A percentile compares a stretch with the other conserved stretches of the same genome.
Conservation (phyloP, 2,888 invertebrate genomes). For the Cartodere bifasciata region DNA sequence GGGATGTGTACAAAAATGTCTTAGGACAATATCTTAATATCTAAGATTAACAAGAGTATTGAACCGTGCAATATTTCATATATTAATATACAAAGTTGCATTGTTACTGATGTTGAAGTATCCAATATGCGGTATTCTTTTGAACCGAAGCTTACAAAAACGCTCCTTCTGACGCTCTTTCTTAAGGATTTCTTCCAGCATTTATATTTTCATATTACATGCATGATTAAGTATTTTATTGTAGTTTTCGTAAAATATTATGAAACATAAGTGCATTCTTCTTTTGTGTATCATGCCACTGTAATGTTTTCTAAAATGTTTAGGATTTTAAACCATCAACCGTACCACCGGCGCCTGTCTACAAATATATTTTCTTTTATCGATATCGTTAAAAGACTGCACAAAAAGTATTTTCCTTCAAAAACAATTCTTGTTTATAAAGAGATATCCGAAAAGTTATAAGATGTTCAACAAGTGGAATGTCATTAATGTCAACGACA, state of each 20-base stretch:
- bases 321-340: too few relatives aligned
- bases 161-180: conserved; percentile 22
- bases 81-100: conserved; percentile 34
- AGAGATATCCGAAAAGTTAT: too few relatives aligned
- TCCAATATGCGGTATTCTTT: conserved; percentile 27
- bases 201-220: conserved; percentile 27
- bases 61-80: conserved; percentile 31
- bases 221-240: conserved; percentile 29
- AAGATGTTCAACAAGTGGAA: conserved; percentile 32
- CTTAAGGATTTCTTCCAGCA: conserved; percentile 19
- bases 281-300: too few relatives aligned
- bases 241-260: conserved; percentile 24
- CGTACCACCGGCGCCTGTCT: too few relatives aligned
- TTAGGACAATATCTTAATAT: conserved; percentile 30
- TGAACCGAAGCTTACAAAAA: conserved; percentile 28
- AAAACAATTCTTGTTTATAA: too few relatives aligned
- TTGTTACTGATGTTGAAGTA: conserved; percentile 26
- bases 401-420: too few relatives aligned
- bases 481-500: conserved; percentile 35
- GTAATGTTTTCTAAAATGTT: too few relatives aligned
- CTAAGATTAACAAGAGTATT: conserved; percentile 29
- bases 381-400: too few relatives aligned
- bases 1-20: conserved; percentile 21
- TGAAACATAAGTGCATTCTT: conserved; percentile 19
- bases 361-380: too few relatives aligned